Evolutionary conservation across 2,797 vertebrate genomes (phyloP).

Genomic region (Neosalanx taihuensis): DNA sequence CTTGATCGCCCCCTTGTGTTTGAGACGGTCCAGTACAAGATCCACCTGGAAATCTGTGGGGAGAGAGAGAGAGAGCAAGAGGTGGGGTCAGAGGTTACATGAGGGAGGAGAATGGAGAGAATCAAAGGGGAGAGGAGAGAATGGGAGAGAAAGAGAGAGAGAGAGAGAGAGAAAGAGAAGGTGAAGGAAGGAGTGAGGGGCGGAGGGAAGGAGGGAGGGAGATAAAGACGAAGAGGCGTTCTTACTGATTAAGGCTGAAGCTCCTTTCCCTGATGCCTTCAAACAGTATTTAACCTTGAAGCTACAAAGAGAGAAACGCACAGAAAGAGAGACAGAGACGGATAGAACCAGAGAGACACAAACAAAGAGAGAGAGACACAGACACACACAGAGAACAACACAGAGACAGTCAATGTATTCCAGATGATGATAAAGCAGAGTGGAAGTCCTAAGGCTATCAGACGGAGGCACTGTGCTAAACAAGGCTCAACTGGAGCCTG

Average conservation of each 20-base stretch:
- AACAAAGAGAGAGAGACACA: background rate
- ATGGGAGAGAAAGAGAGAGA: too few species aligned
- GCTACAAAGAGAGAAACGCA: slow-evolving; percentile 46
- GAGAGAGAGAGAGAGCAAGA: slow-evolving; percentile 36
- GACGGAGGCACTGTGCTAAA: too few species aligned
- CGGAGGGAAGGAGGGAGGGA: background rate
- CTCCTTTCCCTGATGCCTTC: slow-evolving; percentile 76
- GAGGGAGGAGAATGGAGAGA: background rate
- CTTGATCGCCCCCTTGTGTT: slow-evolving; percentile 79
- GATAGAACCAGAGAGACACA: background rate
- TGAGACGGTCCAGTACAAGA: slow-evolving; percentile 79
- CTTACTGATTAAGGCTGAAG: slow-evolving; percentile 72
- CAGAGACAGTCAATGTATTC: background rate
- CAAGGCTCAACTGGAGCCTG: background rate
- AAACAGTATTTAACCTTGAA: slow-evolving; percentile 81
- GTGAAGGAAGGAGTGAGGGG: background rate
- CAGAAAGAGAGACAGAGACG: background rate
- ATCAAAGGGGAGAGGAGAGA: too few species aligned
- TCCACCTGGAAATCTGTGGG: slow-evolving; percentile 77
- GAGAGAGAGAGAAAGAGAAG: background rate
- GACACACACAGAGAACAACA: too few species aligned
- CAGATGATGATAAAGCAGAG: too few species aligned
- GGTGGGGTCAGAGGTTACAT: background rate
- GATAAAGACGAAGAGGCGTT: background rate
- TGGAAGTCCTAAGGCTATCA: too few species aligned